Percentiles rank a stretch among this genome's conserved stretches.
Conservation (phyloP, 2,113 vertebrate species). For the Pelecanoides urinatrix region DNA sequence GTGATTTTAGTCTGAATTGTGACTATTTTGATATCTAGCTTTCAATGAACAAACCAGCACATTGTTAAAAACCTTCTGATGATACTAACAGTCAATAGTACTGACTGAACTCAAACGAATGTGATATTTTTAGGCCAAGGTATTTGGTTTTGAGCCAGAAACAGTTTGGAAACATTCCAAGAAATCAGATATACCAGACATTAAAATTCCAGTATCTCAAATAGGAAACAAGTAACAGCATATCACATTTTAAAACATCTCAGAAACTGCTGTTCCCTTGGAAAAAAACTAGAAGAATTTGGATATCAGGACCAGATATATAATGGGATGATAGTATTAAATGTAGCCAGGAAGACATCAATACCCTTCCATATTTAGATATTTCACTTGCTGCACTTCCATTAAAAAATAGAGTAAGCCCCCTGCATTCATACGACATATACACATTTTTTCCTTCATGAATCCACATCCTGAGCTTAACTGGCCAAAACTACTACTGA, state of each 20-base stretch:
- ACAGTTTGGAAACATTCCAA: background rate
- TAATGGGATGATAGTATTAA: background rate
- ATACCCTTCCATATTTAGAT: background rate
- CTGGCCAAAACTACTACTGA: background rate
- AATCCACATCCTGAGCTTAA: background rate
- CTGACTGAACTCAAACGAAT: background rate
- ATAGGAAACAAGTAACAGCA: background rate
- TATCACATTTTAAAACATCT: background rate
- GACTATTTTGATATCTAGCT: background rate
- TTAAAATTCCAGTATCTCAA: background rate
- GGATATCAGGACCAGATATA: background rate
- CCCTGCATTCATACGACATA: background rate
- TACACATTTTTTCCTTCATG: background rate
- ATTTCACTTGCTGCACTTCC: background rate
- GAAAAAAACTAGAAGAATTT: background rate
- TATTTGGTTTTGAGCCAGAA: background rate
- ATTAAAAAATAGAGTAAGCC: background rate
- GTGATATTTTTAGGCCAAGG: background rate
- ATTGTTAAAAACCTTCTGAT: background rate
- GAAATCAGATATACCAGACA: background rate
- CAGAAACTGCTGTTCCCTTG: background rate
- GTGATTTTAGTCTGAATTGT: background rate
- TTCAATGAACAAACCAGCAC: background rate
- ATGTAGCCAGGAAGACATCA: background rate
- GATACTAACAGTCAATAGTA: background rate